Evolutionary conservation across 2,113 vertebrate genomes (phyloP).

Genomic region (Nymphicus hollandicus): DNA sequence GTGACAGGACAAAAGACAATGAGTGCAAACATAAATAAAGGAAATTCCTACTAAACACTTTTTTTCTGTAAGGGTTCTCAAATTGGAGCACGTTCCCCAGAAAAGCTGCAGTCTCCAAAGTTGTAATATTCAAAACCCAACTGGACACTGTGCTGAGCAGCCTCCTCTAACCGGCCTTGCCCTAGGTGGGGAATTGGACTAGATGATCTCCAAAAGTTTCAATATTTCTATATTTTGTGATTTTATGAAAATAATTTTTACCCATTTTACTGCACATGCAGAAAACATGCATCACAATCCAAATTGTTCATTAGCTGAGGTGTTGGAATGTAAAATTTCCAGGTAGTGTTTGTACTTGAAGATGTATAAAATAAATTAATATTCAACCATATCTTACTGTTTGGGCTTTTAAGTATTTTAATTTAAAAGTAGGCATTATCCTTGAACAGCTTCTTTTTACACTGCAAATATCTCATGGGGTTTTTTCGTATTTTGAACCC

Average conservation of each 20-base stretch:
- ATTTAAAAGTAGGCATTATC: neutral
- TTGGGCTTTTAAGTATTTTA: neutral
- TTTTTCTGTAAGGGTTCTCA: neutral
- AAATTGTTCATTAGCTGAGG: neutral
- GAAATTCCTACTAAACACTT: neutral
- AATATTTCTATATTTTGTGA: neutral
- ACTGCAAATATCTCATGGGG: neutral
- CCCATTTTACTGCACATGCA: neutral
- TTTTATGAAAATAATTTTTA: neutral
- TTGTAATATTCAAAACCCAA: neutral
- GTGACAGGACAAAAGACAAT: neutral
- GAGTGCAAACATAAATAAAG: neutral
- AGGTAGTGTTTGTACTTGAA: neutral
- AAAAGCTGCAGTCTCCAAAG: neutral
- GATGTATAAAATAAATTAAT: neutral
- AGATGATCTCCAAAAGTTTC: neutral
- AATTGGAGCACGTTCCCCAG: accelerated
- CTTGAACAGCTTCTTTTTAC: neutral
- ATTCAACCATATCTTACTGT: neutral
- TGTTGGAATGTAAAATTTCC: neutral
- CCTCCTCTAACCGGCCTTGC: neutral
- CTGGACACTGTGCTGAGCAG: neutral
- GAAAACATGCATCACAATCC: neutral
- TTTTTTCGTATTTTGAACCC: neutral
- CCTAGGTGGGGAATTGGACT: neutral